phyloP scores from a whole-genome alignment of 1,140 invertebrate species.

The Euwallacea similis region DNA sequence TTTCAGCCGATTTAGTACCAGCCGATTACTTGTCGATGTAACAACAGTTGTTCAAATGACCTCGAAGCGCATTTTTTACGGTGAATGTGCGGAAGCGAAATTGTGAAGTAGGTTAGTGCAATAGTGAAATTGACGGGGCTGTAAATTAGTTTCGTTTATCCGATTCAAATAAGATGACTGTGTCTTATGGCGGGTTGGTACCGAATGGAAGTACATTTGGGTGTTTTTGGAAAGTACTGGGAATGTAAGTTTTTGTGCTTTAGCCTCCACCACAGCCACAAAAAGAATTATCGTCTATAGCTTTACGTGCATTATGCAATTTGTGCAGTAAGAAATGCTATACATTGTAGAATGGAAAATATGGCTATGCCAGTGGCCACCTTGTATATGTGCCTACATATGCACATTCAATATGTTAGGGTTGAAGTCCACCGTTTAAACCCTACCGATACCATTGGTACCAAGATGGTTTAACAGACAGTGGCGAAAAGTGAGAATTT shows the following conservation, averaged over 20 bases:
- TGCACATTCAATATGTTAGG: no score
- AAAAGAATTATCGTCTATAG: no score
- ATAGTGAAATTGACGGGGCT: constrained; percentile 1
- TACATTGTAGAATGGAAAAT: no score
- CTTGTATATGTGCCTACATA: no score
- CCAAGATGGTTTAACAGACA: no score
- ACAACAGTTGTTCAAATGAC: constrained; percentile 15
- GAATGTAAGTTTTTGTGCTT: constrained; percentile 41
- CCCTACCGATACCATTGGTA: no score
- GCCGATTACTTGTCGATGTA: constrained; percentile 18
- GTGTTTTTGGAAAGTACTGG: constrained; percentile 69
- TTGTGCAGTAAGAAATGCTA: no score
- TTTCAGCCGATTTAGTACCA: neutral
- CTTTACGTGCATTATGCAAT: no score
- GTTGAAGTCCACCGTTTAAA: no score
- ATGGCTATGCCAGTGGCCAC: no score
- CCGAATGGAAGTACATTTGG: constrained; percentile 88
- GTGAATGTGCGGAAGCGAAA: constrained; percentile 21
- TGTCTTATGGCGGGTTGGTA: constrained; percentile 84
- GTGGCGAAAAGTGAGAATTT: no score
- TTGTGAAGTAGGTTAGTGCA: constrained; percentile 24
- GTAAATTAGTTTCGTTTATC: neutral
- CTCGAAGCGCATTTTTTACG: constrained; percentile 16
- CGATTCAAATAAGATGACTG: constrained; percentile 65
- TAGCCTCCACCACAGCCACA: no score